Percentiles rank a stretch among this genome's conserved stretches.
These are phyloP conservation scores for Macroramphosus scolopax DNA, from an alignment of 2,797 vertebrate species.

Conservation along the genomic window DNA sequence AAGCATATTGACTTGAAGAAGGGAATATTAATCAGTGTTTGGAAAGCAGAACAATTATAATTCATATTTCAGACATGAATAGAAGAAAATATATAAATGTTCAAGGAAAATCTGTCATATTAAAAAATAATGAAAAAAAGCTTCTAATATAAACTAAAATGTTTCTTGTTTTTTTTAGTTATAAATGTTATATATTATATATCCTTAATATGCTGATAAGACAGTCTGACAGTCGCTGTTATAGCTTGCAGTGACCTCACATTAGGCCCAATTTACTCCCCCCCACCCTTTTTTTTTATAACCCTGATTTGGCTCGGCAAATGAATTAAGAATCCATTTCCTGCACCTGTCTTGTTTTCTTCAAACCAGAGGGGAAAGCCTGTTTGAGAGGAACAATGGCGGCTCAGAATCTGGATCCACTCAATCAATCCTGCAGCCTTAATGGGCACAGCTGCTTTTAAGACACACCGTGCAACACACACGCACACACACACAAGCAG, in stretches of 20 bases:
- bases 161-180: too few relatives aligned
- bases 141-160: too few relatives aligned
- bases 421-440: constrained; percentile 65
- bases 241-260: constrained; percentile 3
- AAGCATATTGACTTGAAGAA: neutral
- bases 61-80: too few relatives aligned
- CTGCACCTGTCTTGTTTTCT: constrained; percentile 53
- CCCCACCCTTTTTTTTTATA: constrained; percentile 7
- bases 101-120: too few relatives aligned
- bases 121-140: too few relatives aligned
- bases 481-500: constrained; percentile 13
- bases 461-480: constrained; percentile 49
- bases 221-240: neutral
- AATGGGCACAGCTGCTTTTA: constrained; percentile 60
- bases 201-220: neutral
- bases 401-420: constrained; percentile 66
- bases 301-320: constrained; percentile 29
- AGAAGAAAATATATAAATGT: too few relatives aligned
- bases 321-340: constrained; percentile 51
- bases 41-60: too few relatives aligned
- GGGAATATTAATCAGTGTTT: too few relatives aligned
- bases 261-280: constrained; percentile 16
- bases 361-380: constrained; percentile 26
- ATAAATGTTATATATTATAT: too few relatives aligned
- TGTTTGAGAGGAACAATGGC: constrained; percentile 51